Evolutionary conservation across 2,113 vertebrate species (phyloP).

Genomic region (Gymnogyps californianus): DNA sequence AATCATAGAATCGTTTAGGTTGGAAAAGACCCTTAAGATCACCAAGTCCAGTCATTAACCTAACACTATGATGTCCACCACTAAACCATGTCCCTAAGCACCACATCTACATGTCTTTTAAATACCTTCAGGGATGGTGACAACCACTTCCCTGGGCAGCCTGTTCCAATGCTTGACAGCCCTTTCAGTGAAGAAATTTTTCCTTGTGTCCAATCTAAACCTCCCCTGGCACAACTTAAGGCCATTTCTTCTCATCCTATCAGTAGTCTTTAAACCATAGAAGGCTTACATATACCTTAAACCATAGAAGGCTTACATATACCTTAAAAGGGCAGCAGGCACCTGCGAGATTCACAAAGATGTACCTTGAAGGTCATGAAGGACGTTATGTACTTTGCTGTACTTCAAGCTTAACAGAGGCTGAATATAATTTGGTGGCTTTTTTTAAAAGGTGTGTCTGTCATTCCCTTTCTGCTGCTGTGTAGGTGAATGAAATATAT

Average conservation of each 20-base stretch:
- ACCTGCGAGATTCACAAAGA: not conserved
- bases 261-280: too few relatives aligned
- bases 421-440: not conserved
- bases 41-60: not conserved
- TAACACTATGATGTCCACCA: not conserved
- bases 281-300: not conserved
- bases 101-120: too few relatives aligned
- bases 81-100: too few relatives aligned
- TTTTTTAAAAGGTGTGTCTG: not conserved
- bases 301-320: not conserved
- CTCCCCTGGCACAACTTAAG: not conserved
- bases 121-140: too few relatives aligned
- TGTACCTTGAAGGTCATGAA: not conserved
- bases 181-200: too few relatives aligned
- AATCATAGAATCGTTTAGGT: not conserved
- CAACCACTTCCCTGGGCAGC: too few relatives aligned
- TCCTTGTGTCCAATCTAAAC: not conserved
- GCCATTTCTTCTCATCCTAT: not conserved
- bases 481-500: not conserved
- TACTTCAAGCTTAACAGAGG: not conserved
- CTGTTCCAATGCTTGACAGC: too few relatives aligned
- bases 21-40: not conserved
- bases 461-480: not conserved
- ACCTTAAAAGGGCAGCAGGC: not conserved
- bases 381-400: not conserved